A percentile compares a stretch with the other conserved stretches of the same genome.
These are phyloP conservation scores for Xiphias gladius DNA, from an alignment of 2,113 vertebrate genomes.

Conservation along the genomic window DNA sequence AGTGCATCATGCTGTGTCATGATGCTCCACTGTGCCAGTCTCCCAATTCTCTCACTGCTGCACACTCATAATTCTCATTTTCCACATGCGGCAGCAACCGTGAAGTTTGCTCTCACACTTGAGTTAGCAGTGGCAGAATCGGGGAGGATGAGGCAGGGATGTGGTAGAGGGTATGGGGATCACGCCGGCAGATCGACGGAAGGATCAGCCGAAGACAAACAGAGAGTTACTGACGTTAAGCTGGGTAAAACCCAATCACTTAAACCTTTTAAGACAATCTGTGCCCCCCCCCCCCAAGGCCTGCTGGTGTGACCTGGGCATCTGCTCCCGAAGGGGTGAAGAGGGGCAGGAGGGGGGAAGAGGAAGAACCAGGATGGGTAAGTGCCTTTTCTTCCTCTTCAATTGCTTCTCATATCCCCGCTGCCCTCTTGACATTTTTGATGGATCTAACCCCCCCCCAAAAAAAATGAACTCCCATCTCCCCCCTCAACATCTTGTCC, in stretches of 20 bases:
- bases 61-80: slow-evolving; percentile 43
- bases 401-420: slow-evolving; percentile 10
- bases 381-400: not conserved
- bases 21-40: slow-evolving; percentile 45
- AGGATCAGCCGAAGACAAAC: slow-evolving; percentile 69
- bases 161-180: not conserved
- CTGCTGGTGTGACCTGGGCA: slow-evolving; percentile 55
- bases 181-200: slow-evolving; percentile 34
- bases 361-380: not conserved
- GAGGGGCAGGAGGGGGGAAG: not conserved
- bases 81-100: slow-evolving; percentile 44
- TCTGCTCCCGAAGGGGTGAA: slow-evolving; percentile 55
- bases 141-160: slow-evolving; percentile 51
- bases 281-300: not conserved
- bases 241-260: slow-evolving; percentile 75
- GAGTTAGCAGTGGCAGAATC: slow-evolving; percentile 60
- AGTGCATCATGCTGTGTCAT: slow-evolving; percentile 60
- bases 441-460: slow-evolving; percentile 28
- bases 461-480: not conserved
- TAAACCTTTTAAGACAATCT: slow-evolving; percentile 76
- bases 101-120: slow-evolving; percentile 54
- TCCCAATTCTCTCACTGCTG: slow-evolving; percentile 24
- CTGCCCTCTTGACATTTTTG: slow-evolving; percentile 48
- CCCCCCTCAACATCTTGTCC: not conserved
- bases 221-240: slow-evolving; percentile 76